Evolutionary conservation across 2,888 invertebrate species (phyloP).

Genomic region (Myopa testacea): DNA sequence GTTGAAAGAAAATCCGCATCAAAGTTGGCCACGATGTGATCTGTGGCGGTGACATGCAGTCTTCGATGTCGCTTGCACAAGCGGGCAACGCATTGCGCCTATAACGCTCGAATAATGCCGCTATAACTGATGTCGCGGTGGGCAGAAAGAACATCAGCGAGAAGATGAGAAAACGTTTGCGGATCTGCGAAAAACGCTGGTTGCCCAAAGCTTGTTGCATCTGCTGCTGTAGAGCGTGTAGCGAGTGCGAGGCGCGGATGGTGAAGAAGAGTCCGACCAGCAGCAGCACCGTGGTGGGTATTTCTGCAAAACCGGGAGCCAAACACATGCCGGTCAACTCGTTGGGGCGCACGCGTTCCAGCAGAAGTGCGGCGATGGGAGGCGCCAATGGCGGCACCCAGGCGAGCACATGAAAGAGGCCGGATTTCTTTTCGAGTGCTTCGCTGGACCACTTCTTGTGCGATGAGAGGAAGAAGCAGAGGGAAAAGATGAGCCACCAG

Average conservation of each 20-base stretch:
- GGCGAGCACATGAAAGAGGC: constrained; percentile 86
- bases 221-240: constrained; percentile 63
- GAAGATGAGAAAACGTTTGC: constrained; percentile 65
- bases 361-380: constrained; percentile 84
- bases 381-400: constrained; percentile 91
- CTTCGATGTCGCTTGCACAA: constrained; percentile 61
- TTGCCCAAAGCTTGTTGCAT: constrained; percentile 62
- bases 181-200: constrained; percentile 66
- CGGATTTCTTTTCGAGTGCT: constrained; percentile 86
- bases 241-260: constrained; percentile 64
- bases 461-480: constrained; percentile 91
- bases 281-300: constrained; percentile 62
- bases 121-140: constrained; percentile 60
- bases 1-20: constrained; percentile 62
- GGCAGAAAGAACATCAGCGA: constrained; percentile 65
- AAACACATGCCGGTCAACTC: constrained; percentile 87
- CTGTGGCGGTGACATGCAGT: constrained; percentile 59
- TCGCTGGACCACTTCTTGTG: constrained; percentile 95
- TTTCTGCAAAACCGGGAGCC: constrained; percentile 68
- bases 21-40: constrained; percentile 60
- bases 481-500: constrained; percentile 90
- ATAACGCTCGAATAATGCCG: constrained; percentile 62
- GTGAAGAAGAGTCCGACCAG: constrained; percentile 64
- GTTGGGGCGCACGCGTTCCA: constrained; percentile 81
- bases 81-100: constrained; percentile 58